phyloP scores from a whole-genome alignment of 2,797 vertebrate genomes.

The Gallinago nigripennis region DNA sequence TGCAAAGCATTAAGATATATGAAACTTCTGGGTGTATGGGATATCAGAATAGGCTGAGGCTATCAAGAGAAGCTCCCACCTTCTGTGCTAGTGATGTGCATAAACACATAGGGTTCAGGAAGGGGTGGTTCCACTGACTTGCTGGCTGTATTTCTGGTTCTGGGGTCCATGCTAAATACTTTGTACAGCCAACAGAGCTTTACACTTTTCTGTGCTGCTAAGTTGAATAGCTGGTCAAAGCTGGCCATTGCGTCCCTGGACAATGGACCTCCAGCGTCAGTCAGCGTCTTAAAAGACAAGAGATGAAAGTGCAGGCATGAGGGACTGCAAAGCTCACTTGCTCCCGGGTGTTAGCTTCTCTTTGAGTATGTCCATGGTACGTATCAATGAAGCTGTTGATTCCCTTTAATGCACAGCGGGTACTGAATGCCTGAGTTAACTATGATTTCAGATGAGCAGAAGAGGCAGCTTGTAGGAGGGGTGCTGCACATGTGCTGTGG shows the following conservation, averaged over 20 bases:
- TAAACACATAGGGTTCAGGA: neutral
- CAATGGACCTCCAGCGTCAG: neutral
- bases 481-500: neutral
- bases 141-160: neutral
- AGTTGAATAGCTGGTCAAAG: neutral
- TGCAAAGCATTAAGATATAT: neutral
- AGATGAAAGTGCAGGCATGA: neutral
- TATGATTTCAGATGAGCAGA: neutral
- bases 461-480: neutral
- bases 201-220: neutral
- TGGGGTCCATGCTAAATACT: neutral
- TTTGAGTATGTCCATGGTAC: neutral
- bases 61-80: neutral
- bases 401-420: neutral
- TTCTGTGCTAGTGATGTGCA: neutral
- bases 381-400: neutral
- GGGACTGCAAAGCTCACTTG: neutral
- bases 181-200: neutral
- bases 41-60: neutral
- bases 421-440: neutral
- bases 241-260: neutral
- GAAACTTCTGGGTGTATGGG: neutral
- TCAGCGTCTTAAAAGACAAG: neutral
- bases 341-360: neutral
- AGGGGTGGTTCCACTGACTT: neutral